phyloP scores from a whole-genome alignment of 2,113 vertebrate genomes.

The Syngnathus scovelli region DNA sequence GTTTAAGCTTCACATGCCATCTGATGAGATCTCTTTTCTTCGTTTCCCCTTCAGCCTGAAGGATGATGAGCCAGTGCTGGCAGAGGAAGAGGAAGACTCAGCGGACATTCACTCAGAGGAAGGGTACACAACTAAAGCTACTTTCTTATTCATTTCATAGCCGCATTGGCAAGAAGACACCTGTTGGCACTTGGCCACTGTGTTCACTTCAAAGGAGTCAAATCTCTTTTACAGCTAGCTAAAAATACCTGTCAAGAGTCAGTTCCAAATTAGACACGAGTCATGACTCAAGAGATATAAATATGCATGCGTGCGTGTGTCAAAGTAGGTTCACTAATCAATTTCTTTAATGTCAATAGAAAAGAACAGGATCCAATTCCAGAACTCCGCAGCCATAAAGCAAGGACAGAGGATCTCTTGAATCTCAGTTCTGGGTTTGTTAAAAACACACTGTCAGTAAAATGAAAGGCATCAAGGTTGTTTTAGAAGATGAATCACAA shows the following conservation, averaged over 20 bases:
- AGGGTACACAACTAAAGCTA: conserved; percentile 42
- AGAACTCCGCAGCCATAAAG: conserved; percentile 26
- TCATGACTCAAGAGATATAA: conserved; percentile 20
- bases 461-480: background rate
- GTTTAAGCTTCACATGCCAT: conserved; percentile 10
- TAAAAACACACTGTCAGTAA: background rate
- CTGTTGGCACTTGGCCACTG: conserved; percentile 16
- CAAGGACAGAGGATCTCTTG: conserved; percentile 56
- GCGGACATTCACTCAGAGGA: conserved; percentile 11
- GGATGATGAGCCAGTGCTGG: conserved; percentile 34
- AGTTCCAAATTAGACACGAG: conserved; percentile 19
- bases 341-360: conserved; percentile 27
- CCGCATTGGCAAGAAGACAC: conserved; percentile 18
- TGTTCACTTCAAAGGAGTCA: conserved; percentile 31
- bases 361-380: conserved; percentile 32
- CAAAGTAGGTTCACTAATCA: conserved; percentile 31
- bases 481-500: conserved; percentile 30
- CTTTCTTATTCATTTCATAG: conserved; percentile 38
- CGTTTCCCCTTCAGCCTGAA: conserved; percentile 25
- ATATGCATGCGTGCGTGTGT: background rate
- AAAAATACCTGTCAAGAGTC: conserved; percentile 12
- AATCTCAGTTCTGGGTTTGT: conserved; percentile 57
- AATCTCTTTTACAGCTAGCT: conserved; percentile 11
- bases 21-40: conserved; percentile 27
- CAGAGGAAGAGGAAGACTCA: conserved; percentile 22